A percentile compares a stretch with the other conserved stretches of the same genome.
These are phyloP conservation scores for Hypsibius dujardini DNA, from an alignment of 1,140 invertebrate species.

Conservation along the genomic window DNA sequence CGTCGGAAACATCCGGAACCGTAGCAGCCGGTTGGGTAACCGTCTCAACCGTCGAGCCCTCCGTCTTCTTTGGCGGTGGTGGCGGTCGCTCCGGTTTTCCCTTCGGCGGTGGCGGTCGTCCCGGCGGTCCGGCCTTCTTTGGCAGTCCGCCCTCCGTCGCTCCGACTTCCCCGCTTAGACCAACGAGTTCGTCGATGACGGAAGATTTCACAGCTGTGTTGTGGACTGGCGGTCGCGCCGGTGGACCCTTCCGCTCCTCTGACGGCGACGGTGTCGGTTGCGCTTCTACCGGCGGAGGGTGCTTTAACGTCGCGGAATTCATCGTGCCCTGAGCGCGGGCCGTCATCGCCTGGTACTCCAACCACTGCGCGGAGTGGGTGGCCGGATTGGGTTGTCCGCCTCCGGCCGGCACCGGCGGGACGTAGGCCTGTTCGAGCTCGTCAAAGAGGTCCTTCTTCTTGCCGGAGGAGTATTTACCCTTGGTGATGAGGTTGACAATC, in stretches of 20 bases:
- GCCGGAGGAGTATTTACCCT: conserved; percentile 11
- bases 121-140: not conserved
- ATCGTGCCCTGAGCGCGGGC: not conserved
- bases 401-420: not conserved
- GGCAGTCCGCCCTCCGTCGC: too few relatives aligned
- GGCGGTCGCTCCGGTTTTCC: conserved; percentile 13
- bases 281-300: not conserved
- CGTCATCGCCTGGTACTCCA: not conserved
- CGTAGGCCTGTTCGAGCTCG: conserved; percentile 7
- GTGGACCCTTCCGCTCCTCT: not conserved
- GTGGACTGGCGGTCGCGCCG: not conserved
- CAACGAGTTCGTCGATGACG: too few relatives aligned
- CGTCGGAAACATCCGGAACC: not conserved
- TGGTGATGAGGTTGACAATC: not conserved
- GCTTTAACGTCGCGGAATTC: not conserved
- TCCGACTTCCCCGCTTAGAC: too few relatives aligned
- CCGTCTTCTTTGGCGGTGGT: conserved; percentile 7
- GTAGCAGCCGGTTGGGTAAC: not conserved
- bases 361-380: not conserved
- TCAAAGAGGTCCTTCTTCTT: conserved; percentile 16
- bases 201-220: not conserved
- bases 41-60: not conserved
- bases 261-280: not conserved
- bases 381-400: not conserved
- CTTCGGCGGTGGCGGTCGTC: not conserved